Percentiles rank a stretch among this genome's conserved stretches.
Evolutionary conservation across 2,888 invertebrate genomes (phyloP).

Genomic region (Electrophaes corylata): DNA sequence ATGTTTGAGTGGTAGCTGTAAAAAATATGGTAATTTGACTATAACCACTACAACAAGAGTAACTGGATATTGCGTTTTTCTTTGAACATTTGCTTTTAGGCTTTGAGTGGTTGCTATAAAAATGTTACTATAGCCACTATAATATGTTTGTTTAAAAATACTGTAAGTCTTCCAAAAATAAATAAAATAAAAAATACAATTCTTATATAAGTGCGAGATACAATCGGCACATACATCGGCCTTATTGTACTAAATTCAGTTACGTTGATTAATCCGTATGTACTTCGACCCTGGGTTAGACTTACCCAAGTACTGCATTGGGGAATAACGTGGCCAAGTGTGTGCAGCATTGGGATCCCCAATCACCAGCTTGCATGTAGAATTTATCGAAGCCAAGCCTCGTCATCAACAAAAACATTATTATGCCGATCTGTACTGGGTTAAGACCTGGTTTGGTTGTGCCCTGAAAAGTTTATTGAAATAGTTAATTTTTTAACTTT

Average conservation of each 20-base stretch:
- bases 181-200: too few species aligned
- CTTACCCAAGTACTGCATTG: constrained; percentile 77
- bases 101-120: too few species aligned
- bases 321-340: constrained; percentile 87
- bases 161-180: too few species aligned
- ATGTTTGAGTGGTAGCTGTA: constrained; percentile 87
- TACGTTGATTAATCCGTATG: too few species aligned
- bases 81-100: too few species aligned
- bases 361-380: constrained; percentile 91
- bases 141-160: too few species aligned
- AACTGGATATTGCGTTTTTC: too few species aligned
- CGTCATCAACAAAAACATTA: constrained; percentile 89
- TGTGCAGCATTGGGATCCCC: constrained; percentile 87
- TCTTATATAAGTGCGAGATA: too few species aligned
- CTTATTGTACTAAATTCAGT: too few species aligned
- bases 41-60: too few species aligned
- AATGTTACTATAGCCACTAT: too few species aligned
- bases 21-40: neutral
- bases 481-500: neutral
- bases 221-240: too few species aligned
- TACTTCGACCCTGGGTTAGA: neutral
- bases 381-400: constrained; percentile 87
- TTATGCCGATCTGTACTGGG: constrained; percentile 83
- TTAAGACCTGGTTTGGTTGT: constrained; percentile 85
- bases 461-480: constrained; percentile 61